Percentiles rank a stretch among this genome's conserved stretches.
phyloP scores from a whole-genome alignment of 64 coral and sea anemone genomes.

The Cladopsammia gracilis region DNA sequence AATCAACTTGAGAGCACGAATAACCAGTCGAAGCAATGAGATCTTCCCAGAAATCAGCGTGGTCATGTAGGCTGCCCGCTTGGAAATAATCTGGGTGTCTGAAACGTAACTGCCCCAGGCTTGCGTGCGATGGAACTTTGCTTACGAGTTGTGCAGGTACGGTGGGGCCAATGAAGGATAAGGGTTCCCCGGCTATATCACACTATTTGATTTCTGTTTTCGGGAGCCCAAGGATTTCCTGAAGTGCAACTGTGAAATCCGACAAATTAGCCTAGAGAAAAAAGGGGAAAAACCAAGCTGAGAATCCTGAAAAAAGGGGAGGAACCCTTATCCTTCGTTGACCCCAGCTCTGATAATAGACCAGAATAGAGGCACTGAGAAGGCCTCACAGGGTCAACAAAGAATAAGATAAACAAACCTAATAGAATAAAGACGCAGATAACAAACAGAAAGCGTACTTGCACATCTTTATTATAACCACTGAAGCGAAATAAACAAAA shows the following conservation, averaged over 20 bases:
- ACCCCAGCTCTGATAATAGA: constrained; percentile 5
- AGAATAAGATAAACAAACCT: neutral
- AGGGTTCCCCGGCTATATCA: neutral
- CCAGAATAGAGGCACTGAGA: constrained; percentile 22
- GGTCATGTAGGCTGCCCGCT: constrained; percentile 9
- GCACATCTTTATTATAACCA: neutral
- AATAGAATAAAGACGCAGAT: neutral
- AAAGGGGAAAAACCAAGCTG: neutral
- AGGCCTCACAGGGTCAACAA: constrained; percentile 7
- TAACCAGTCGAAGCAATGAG: constrained; percentile 15
- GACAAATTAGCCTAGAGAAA: neutral
- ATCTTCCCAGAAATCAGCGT: neutral
- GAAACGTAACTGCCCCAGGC: constrained; percentile 8
- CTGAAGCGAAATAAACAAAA: neutral
- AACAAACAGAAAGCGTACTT: neutral
- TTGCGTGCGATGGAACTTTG: neutral
- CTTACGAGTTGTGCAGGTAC: neutral
- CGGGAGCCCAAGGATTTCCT: neutral
- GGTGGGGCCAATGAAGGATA: constrained; percentile 19
- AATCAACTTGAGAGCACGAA: neutral
- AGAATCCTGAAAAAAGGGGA: neutral
- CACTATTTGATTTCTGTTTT: neutral
- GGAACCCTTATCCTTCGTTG: constrained; percentile 15
- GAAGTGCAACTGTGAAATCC: neutral
- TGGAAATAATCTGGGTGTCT: constrained; percentile 37